These are phyloP conservation scores for Pteronotus mesoamericanus DNA, from an alignment of 2,797 vertebrate genomes.

Conservation along the genomic window DNA sequence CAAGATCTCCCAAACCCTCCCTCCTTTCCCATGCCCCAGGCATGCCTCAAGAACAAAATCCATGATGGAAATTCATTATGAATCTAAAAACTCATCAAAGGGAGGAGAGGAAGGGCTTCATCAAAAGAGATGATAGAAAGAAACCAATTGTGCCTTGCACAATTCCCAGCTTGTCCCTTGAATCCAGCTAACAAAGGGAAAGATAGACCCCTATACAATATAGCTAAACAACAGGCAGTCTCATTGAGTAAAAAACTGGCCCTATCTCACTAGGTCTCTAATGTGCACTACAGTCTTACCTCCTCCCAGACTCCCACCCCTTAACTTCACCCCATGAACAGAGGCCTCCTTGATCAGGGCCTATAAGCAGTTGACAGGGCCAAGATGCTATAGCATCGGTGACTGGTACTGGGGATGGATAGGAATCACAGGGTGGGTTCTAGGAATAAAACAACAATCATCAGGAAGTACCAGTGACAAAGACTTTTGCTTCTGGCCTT, in stretches of 20 bases:
- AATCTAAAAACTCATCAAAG: conserved; percentile 56
- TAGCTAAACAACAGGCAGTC: conserved; percentile 70
- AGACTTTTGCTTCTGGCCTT: conserved; percentile 51
- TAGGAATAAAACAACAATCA: conserved; percentile 61
- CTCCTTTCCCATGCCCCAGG: conserved; percentile 56
- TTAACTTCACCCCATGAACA: conserved; percentile 65
- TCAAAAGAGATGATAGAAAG: conserved; percentile 68
- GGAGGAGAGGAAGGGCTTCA: conserved; percentile 71
- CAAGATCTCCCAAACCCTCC: conserved; percentile 1
- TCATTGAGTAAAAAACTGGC: conserved; percentile 69
- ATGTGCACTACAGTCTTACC: conserved; percentile 38
- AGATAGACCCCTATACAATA: conserved; percentile 70
- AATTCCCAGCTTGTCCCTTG: conserved; percentile 73
- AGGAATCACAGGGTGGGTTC: conserved; percentile 38
- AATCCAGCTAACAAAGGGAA: conserved; percentile 68
- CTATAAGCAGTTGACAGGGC: conserved; percentile 40
- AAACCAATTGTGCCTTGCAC: conserved; percentile 70
- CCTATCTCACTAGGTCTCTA: conserved; percentile 60
- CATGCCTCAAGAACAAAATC: conserved; percentile 28
- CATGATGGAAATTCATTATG: conserved; percentile 55
- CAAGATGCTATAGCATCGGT: conserved; percentile 61
- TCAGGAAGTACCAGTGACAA: conserved; percentile 54
- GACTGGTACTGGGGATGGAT: conserved; percentile 72
- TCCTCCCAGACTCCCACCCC: conserved; percentile 56
- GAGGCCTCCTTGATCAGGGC: conserved; percentile 62